phyloP scores from a whole-genome alignment of 2,888 invertebrate species.

The Andrena marginata region DNA sequence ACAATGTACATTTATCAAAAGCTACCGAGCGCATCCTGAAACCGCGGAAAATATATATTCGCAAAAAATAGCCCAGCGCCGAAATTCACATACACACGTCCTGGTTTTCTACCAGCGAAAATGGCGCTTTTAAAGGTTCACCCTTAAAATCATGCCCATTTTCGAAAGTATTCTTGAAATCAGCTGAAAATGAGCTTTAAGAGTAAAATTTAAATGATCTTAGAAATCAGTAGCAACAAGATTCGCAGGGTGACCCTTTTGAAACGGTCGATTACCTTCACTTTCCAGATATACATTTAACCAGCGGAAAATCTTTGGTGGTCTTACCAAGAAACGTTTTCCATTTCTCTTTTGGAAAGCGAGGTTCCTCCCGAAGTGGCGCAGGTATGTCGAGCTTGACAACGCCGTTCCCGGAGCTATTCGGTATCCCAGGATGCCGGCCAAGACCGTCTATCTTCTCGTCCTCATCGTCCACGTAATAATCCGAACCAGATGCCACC shows the following conservation, averaged over 20 bases:
- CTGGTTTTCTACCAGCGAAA: constrained; percentile 25
- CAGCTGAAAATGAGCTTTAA: background rate
- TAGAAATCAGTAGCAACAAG: too few species aligned
- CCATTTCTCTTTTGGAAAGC: constrained; percentile 94
- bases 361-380: constrained; percentile 90
- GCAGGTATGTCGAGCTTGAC: constrained; percentile 89
- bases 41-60: constrained; percentile 22
- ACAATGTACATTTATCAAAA: constrained; percentile 41
- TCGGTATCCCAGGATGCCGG: constrained; percentile 79
- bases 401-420: constrained; percentile 85
- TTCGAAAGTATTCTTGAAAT: background rate
- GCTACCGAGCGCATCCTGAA: constrained; percentile 6
- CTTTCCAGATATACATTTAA: background rate
- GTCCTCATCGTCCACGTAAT: constrained; percentile 85
- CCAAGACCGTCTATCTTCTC: constrained; percentile 85
- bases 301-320: background rate
- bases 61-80: constrained; percentile 35
- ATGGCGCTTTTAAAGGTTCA: constrained; percentile 27
- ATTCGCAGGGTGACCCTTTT: too few species aligned
- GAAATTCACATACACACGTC: constrained; percentile 9
- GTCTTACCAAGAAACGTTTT: constrained; percentile 89
- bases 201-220: too few species aligned
- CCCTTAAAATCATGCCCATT: constrained; percentile 10
- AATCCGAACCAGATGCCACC: constrained; percentile 83
- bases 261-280: too few species aligned